Evolutionary conservation across 2,888 invertebrate genomes (phyloP), one percentile per base, ranked within the genome.

Genomic region (Pyralis farinalis): DNA sequence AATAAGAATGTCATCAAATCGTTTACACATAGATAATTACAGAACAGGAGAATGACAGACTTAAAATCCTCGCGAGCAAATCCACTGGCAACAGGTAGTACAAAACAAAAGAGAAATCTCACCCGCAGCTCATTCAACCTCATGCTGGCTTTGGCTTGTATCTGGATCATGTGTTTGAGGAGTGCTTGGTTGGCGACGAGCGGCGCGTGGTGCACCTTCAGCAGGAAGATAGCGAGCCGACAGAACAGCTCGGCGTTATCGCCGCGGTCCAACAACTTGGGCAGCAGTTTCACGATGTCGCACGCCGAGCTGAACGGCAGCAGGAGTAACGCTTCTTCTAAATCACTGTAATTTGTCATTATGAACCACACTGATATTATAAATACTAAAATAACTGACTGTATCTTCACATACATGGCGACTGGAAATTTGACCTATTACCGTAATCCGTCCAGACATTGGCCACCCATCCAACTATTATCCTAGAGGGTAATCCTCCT

Each of bases 321-420:
- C 7, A 98, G 86, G 0, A 98, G 82, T 0, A 99, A 85, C 0
- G 97, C 92, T 78, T 98, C 97, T 77, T 98, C 97, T 46, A 99
- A 79, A 67, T 98, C 98, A 68, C 98, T 97, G 79, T 3, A 90
- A 84, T 16, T 16, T 16, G 16, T 16, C 4, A 16, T n/a, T n/a
- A n/a, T n/a, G n/a, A n/a, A n/a, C n/a, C n/a, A n/a, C n/a, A n/a
- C n/a, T n/a, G n/a, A n/a, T n/a, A n/a, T n/a, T n/a, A n/a, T n/a
- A n/a, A n/a, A n/a, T n/a, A n/a, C n/a, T n/a, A n/a, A n/a, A n/a
- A n/a, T n/a, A n/a, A n/a, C n/a, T n/a, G n/a, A n/a, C n/a, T n/a
- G n/a, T n/a, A n/a, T n/a, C n/a, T n/a, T n/a, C n/a, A n/a, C n/a
- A n/a, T n/a, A n/a, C n/a, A n/a, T n/a, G n/a, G n/a, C n/a, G n/a